Evolutionary conservation across 2,797 vertebrate species (phyloP).

Genomic region (Cossypha dichroa): DNA sequence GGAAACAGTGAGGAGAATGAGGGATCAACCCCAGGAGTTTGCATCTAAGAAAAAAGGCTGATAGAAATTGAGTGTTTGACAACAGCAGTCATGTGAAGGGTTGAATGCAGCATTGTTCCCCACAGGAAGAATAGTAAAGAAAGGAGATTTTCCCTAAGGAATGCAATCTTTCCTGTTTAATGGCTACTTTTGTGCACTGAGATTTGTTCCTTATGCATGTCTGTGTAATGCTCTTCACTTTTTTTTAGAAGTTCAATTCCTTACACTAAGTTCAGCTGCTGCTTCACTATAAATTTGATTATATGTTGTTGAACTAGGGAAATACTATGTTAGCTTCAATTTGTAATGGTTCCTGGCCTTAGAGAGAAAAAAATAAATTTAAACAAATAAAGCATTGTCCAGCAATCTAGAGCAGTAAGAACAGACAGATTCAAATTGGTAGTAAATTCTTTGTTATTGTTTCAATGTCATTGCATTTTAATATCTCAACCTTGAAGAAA

Average conservation of each 20-base stretch:
- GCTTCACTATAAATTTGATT: background rate
- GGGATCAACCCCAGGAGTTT: slow-evolving; percentile 38
- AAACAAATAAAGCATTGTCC: background rate
- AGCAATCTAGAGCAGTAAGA: background rate
- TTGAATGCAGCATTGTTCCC: slow-evolving; percentile 43
- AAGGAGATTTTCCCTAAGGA: slow-evolving; percentile 21
- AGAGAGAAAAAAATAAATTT: background rate
- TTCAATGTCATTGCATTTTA: background rate
- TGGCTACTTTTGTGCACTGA: background rate
- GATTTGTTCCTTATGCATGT: background rate
- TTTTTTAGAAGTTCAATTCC: background rate
- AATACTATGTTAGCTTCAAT: background rate
- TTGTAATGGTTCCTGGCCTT: background rate
- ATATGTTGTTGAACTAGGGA: background rate
- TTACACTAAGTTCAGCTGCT: background rate
- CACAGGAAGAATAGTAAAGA: background rate
- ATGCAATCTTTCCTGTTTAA: background rate
- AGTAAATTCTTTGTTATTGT: background rate
- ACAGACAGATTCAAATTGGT: background rate
- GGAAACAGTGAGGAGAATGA: slow-evolving; percentile 13
- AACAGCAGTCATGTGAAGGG: background rate
- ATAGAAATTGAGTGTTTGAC: slow-evolving; percentile 28
- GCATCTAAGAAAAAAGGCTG: slow-evolving; percentile 9
- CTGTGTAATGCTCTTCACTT: background rate
- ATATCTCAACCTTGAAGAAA: background rate